These are phyloP conservation scores for Pachycephus smyrnensis DNA, from an alignment of 2,888 invertebrate species.

Conservation along the genomic window DNA sequence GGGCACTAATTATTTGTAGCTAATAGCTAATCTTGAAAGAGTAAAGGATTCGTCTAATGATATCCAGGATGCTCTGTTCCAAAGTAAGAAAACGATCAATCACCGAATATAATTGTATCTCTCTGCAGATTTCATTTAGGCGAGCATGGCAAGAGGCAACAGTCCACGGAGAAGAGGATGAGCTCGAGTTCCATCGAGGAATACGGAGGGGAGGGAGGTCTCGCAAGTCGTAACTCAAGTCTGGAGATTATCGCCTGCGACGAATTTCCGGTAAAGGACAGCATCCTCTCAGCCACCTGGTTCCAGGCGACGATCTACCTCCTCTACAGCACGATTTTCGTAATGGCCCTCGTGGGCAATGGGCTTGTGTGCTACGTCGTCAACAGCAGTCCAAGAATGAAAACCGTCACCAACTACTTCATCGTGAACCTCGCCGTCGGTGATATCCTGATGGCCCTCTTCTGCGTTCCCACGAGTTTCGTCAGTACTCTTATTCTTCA, in stretches of 20 bases:
- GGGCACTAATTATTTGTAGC: background rate
- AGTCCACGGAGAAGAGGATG: conserved; percentile 15
- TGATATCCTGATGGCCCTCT: conserved; percentile 89
- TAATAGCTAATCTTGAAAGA: background rate
- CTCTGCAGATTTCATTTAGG: background rate
- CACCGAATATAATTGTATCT: background rate
- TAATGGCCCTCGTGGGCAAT: conserved; percentile 80
- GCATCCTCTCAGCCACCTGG: conserved; percentile 66
- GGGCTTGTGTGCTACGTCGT: conserved; percentile 90
- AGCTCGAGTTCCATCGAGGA: conserved; percentile 19
- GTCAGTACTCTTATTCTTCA: conserved; percentile 82
- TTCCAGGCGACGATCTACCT: conserved; percentile 77
- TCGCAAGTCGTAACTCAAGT: conserved; percentile 2
- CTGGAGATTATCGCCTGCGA: conserved; percentile 28
- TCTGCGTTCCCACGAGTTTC: conserved; percentile 93
- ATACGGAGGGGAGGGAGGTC: conserved; percentile 18
- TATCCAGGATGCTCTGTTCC: background rate
- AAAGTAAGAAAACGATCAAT: background rate
- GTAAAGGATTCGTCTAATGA: background rate
- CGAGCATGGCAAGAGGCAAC: background rate
- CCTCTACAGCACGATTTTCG: conserved; percentile 79
- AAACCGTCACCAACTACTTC: conserved; percentile 93
- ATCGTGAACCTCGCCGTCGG: conserved; percentile 91
- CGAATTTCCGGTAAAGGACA: conserved; percentile 30
- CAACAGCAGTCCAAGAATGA: conserved; percentile 84